Evolutionary conservation across 2,797 vertebrate genomes (phyloP).

Genomic region (Falco berigora): DNA sequence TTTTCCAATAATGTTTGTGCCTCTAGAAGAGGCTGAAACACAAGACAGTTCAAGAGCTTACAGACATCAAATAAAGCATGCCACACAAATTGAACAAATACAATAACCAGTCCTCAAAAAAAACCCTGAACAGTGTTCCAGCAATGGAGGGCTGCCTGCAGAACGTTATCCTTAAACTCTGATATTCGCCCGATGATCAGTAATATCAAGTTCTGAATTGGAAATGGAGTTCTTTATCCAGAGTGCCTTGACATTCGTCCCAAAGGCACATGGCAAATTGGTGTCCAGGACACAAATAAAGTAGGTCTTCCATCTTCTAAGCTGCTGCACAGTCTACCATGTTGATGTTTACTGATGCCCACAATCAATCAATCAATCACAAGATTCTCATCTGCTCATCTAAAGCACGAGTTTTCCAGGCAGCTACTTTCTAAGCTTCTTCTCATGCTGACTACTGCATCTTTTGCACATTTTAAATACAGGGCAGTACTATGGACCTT

Average conservation of each 20-base stretch:
- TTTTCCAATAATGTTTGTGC: background rate
- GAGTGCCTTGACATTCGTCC: background rate
- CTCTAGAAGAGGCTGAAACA: background rate
- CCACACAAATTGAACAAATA: background rate
- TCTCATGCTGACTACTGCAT: background rate
- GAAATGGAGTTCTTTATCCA: background rate
- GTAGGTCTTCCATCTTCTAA: background rate
- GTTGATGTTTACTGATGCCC: background rate
- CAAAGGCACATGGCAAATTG: background rate
- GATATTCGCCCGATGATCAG: background rate
- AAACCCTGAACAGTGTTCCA: background rate
- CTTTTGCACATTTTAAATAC: background rate
- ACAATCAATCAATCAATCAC: background rate
- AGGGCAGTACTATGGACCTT: background rate
- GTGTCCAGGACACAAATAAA: background rate
- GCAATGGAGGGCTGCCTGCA: background rate
- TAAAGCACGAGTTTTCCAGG: background rate
- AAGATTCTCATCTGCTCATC: background rate
- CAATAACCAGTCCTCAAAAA: background rate
- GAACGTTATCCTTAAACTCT: background rate
- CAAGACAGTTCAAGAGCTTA: background rate
- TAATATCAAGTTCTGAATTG: background rate
- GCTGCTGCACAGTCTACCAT: background rate
- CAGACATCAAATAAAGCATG: background rate
- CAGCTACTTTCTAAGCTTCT: background rate